Evolutionary conservation across 2,113 vertebrate genomes (phyloP).

Genomic region (Arenaria interpres): DNA sequence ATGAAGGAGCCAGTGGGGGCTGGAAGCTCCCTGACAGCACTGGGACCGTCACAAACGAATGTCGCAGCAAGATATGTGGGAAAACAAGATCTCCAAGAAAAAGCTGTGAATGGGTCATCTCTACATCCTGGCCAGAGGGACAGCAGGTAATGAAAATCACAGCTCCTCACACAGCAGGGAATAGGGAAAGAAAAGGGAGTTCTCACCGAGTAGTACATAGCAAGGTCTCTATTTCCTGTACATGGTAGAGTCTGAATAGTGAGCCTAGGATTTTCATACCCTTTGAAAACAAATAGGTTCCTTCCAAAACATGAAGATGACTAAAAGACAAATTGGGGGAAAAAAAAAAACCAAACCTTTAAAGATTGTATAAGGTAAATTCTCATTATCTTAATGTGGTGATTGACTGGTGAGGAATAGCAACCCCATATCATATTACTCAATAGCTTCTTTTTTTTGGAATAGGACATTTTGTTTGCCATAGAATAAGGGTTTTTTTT

Average conservation of each 20-base stretch:
- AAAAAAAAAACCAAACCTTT: background rate
- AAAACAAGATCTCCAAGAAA: background rate
- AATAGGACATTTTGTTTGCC: background rate
- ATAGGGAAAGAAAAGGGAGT: background rate
- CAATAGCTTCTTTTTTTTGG: background rate
- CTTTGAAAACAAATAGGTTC: background rate
- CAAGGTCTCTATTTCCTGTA: background rate
- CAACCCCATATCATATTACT: background rate
- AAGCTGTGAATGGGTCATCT: background rate
- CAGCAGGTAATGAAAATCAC: background rate
- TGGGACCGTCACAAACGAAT: background rate
- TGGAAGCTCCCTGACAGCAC: background rate
- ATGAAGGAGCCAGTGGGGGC: background rate
- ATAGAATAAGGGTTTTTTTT: background rate
- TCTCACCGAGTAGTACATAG: rapidly evolving
- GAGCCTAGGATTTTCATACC: background rate
- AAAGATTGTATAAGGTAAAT: background rate
- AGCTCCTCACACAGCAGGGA: background rate
- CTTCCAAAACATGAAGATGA: background rate
- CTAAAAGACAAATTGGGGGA: background rate
- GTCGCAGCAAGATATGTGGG: background rate
- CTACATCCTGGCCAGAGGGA: background rate
- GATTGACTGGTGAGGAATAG: background rate
- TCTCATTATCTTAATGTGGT: background rate
- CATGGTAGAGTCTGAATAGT: background rate